Conservation (phyloP, 2,797 vertebrate genomes). For the Tympanoctomys barrerae region DNA sequence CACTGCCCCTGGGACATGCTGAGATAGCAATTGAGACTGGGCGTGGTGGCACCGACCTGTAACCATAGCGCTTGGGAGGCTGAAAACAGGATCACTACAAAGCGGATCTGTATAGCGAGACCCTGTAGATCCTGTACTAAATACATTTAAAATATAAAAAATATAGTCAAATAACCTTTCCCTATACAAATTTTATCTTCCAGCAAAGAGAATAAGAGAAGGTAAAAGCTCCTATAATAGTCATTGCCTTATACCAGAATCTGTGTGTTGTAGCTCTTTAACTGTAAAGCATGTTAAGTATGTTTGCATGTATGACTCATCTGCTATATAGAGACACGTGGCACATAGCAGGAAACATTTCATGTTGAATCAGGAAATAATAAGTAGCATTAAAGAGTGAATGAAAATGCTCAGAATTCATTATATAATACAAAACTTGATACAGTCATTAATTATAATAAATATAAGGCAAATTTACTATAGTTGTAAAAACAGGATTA, state of each 20-base stretch:
- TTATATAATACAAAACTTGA: neutral
- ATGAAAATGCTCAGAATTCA: neutral
- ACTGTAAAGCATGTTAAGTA: neutral
- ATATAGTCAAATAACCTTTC: neutral
- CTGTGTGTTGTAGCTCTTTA: neutral
- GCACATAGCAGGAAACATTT: neutral
- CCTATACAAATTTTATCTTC: neutral
- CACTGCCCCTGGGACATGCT: no score
- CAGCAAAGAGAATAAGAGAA: neutral
- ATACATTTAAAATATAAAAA: no score
- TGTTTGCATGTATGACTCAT: neutral
- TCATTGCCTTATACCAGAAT: neutral
- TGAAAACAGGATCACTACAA: no score
- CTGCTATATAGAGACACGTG: neutral
- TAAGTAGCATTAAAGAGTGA: neutral
- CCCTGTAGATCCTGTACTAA: no score
- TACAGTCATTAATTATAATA: neutral
- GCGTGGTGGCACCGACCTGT: no score
- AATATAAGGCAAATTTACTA: neutral
- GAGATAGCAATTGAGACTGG: no score
- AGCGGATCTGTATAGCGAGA: no score
- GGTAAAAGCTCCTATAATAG: neutral
- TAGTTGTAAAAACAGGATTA: neutral
- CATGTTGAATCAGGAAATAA: neutral
- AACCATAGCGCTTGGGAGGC: no score